These are phyloP conservation scores for Phylloscopus trochilus DNA, from an alignment of 2,113 vertebrate species.

Conservation along the genomic window DNA sequence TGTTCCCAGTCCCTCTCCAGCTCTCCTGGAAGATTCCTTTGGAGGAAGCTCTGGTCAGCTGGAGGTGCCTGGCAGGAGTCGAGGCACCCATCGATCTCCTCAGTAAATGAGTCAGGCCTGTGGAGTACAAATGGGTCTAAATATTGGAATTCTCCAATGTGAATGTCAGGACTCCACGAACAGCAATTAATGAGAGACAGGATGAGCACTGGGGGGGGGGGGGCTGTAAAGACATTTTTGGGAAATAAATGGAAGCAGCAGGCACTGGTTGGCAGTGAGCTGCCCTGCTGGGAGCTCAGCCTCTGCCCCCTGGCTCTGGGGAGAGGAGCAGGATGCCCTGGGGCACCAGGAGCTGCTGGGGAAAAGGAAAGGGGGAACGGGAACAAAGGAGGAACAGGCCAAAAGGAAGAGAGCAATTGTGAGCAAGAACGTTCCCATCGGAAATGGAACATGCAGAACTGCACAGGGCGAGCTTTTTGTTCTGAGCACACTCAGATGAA, in stretches of 20 bases:
- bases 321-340: background rate
- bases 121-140: background rate
- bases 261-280: background rate
- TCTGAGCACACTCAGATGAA: constrained; percentile 37
- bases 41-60: background rate
- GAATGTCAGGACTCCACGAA: background rate
- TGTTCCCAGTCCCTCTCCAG: no score
- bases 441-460: background rate
- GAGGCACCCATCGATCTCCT: background rate
- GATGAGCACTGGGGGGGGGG: background rate
- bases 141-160: background rate
- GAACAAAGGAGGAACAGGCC: background rate
- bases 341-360: background rate
- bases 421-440: background rate
- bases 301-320: background rate
- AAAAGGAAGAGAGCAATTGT: background rate
- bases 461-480: background rate
- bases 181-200: background rate
- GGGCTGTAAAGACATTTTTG: background rate
- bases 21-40: background rate
- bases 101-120: background rate
- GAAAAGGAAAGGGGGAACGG: background rate
- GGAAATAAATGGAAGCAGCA: background rate
- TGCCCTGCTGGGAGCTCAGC: background rate
- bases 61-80: background rate